A percentile compares a stretch with the other conserved stretches of the same genome.
Conservation (phyloP, 2,113 vertebrate genomes). For the Porphyrio hochstetteri region DNA sequence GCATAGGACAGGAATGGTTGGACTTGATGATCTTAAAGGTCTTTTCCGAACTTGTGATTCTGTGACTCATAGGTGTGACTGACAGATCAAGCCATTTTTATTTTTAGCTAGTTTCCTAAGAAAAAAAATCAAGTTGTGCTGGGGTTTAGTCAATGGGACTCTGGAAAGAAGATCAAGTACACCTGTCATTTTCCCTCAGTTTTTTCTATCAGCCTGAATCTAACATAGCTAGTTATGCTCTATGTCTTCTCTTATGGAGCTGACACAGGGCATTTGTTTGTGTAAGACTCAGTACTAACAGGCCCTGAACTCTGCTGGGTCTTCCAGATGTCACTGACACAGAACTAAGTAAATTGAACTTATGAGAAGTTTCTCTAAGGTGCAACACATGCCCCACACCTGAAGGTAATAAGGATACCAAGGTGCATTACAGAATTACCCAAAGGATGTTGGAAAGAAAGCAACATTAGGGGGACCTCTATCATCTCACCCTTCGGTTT, state of each 20-base stretch:
- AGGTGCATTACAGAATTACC: neutral
- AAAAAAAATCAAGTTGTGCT: neutral
- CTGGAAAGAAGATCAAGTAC: neutral
- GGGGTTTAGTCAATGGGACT: neutral
- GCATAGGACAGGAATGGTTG: too few relatives aligned
- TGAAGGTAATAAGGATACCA: neutral
- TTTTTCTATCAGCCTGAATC: neutral
- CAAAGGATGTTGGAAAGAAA: neutral
- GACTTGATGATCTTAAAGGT: too few relatives aligned
- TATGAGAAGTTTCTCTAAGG: neutral
- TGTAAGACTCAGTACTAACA: neutral
- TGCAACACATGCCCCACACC: neutral
- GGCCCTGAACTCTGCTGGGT: neutral
- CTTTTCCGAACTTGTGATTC: too few relatives aligned
- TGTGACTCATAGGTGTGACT: neutral
- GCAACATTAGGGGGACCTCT: neutral
- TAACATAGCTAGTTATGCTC: neutral
- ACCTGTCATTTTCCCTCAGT: neutral
- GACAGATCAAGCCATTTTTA: neutral
- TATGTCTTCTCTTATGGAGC: neutral
- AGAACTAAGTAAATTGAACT: neutral
- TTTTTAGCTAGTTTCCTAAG: neutral
- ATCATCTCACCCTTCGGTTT: fast-evolving
- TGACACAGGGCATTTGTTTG: neutral
- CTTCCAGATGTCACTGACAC: neutral